A percentile compares a stretch with the other conserved stretches of the same genome.
Conservation (phyloP, 2,888 invertebrate genomes). For the Lasioglossum figueresi region DNA sequence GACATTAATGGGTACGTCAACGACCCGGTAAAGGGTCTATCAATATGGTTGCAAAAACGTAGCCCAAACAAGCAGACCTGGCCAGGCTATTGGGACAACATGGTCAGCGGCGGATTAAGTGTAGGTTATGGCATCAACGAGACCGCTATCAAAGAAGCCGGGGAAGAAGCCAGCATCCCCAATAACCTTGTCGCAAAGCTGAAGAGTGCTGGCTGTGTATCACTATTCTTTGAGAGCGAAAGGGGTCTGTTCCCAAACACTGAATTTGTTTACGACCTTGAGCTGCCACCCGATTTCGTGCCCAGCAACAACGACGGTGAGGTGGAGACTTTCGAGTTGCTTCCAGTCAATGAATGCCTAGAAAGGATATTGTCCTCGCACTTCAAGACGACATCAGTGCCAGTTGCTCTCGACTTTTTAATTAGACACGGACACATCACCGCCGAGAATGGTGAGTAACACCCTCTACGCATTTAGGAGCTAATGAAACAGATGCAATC, state of each 20-base stretch:
- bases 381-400: conserved; percentile 97
- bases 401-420: conserved; percentile 95
- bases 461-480: background rate
- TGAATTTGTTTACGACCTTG: conserved; percentile 96
- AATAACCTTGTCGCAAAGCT: conserved; percentile 90
- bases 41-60: conserved; percentile 96
- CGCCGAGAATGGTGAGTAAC: conserved; percentile 91
- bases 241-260: conserved; percentile 97
- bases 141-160: conserved; percentile 96
- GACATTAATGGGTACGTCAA: conserved; percentile 97
- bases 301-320: conserved; percentile 98
- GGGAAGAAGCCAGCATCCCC: conserved; percentile 96
- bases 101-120: conserved; percentile 96
- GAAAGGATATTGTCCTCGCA: conserved; percentile 92
- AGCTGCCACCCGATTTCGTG: conserved; percentile 94
- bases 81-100: conserved; percentile 98
- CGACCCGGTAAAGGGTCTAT: conserved; percentile 93
- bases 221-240: conserved; percentile 97
- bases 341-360: conserved; percentile 92
- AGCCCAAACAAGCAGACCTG: conserved; percentile 97
- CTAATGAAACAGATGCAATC: background rate
- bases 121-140: conserved; percentile 95
- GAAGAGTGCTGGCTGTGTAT: conserved; percentile 92
- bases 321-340: conserved; percentile 94
- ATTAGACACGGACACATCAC: conserved; percentile 95